These are phyloP conservation scores for Hippopotamyrus pictus DNA, from an alignment of 2,797 vertebrate species.

Conservation along the genomic window DNA sequence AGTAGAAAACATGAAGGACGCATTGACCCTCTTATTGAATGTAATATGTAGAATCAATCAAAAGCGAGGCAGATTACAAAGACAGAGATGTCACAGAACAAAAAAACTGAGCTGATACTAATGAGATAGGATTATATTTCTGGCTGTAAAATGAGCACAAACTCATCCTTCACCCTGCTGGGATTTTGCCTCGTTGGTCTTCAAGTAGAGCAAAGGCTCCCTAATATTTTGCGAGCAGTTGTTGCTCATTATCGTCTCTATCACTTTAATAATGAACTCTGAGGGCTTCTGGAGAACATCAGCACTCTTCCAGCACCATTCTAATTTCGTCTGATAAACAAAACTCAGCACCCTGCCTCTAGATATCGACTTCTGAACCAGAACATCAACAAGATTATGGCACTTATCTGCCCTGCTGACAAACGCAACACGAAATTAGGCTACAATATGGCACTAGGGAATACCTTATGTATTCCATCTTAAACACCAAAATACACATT, in stretches of 20 bases:
- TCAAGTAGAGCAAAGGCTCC: constrained; percentile 6
- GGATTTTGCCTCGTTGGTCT: background rate
- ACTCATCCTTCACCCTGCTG: constrained; percentile 8
- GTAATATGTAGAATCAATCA: background rate
- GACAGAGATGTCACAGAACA: background rate
- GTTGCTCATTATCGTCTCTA: background rate
- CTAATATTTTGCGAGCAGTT: background rate
- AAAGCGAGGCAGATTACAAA: background rate
- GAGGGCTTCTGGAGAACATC: background rate
- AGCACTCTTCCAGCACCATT: background rate
- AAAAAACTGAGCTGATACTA: background rate
- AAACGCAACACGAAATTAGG: background rate
- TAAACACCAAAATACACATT: background rate
- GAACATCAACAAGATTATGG: background rate
- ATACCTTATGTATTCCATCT: background rate
- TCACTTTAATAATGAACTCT: background rate
- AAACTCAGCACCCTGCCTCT: background rate
- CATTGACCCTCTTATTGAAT: background rate
- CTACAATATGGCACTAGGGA: background rate
- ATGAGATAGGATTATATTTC: constrained; percentile 3
- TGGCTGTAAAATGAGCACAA: constrained; percentile 9
- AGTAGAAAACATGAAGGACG: background rate
- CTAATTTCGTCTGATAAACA: background rate
- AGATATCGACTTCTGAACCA: background rate
- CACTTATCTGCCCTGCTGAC: constrained; percentile 7